Percentiles rank a stretch among this genome's conserved stretches.
These are phyloP conservation scores for Halcyon leucocephala DNA, from an alignment of 2,797 vertebrate genomes.

Conservation along the genomic window DNA sequence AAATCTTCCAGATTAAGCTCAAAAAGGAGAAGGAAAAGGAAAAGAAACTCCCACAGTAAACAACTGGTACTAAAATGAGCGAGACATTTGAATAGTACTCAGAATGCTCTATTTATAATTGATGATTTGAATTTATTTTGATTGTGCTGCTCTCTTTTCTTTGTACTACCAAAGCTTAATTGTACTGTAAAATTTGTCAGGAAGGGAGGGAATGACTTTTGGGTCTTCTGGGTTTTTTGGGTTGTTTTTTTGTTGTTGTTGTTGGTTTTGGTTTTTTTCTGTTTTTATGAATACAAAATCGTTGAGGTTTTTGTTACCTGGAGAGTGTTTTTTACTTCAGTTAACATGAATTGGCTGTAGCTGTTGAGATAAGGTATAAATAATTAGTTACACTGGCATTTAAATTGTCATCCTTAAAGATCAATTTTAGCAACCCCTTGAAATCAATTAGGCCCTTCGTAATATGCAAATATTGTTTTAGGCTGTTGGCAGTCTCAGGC, in stretches of 20 bases:
- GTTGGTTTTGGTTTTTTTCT: neutral
- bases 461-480: neutral
- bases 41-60: slow-evolving; percentile 47
- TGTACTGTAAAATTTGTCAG: neutral
- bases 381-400: neutral
- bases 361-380: neutral
- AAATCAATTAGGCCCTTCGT: neutral
- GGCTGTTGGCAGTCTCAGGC: neutral
- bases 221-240: too few relatives aligned
- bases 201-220: neutral
- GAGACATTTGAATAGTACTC: neutral
- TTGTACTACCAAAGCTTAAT: neutral
- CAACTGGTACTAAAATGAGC: neutral
- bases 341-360: neutral
- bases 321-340: neutral
- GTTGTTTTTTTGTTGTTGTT: too few relatives aligned
- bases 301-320: neutral
- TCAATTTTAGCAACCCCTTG: neutral
- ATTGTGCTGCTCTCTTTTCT: neutral
- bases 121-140: slow-evolving; percentile 49
- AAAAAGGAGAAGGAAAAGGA: neutral
- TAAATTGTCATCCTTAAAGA: neutral
- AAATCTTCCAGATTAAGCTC: slow-evolving; percentile 52
- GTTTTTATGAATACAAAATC: neutral
- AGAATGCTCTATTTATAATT: slow-evolving; percentile 35